A percentile compares a stretch with the other conserved stretches of the same genome.
Evolutionary conservation across 35 echinoderm and acorn worm species (phyloP).

Genomic region (Amphiura filiformis): DNA sequence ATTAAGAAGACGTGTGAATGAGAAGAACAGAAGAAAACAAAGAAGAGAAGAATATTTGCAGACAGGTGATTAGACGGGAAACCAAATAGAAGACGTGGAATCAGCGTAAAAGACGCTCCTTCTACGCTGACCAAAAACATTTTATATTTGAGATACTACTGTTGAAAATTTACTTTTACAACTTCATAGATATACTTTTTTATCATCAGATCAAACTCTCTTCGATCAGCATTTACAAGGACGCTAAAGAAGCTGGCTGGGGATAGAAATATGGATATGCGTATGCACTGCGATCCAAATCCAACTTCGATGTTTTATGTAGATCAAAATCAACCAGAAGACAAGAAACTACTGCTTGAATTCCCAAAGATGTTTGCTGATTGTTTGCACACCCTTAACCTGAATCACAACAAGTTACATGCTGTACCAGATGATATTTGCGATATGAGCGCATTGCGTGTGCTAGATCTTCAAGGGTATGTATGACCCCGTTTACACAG

Average conservation of each 20-base stretch:
- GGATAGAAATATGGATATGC: background rate
- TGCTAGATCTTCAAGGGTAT: constrained; percentile 59
- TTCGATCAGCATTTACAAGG: too few relatives aligned
- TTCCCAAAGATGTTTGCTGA: constrained; percentile 43
- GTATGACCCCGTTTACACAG: background rate
- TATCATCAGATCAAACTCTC: too few relatives aligned
- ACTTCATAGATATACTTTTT: too few relatives aligned
- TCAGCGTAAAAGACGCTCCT: too few relatives aligned
- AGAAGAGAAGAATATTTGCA: too few relatives aligned
- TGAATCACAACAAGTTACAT: constrained; percentile 38
- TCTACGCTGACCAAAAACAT: too few relatives aligned
- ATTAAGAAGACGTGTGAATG: too few relatives aligned
- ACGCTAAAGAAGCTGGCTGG: background rate
- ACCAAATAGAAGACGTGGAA: too few relatives aligned
- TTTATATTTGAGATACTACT: too few relatives aligned
- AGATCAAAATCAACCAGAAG: background rate
- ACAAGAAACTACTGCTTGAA: background rate
- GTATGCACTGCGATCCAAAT: background rate
- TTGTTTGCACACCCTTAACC: constrained; percentile 26
- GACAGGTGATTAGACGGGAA: too few relatives aligned
- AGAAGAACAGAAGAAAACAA: too few relatives aligned
- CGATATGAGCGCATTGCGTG: constrained; percentile 23
- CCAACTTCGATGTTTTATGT: background rate
- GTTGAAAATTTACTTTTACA: too few relatives aligned
- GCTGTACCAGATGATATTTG: constrained; percentile 33